A percentile compares a stretch with the other conserved stretches of the same genome.
Evolutionary conservation across 1,140 invertebrate genomes (phyloP).

Genomic region (Ooceraea biroi): DNA sequence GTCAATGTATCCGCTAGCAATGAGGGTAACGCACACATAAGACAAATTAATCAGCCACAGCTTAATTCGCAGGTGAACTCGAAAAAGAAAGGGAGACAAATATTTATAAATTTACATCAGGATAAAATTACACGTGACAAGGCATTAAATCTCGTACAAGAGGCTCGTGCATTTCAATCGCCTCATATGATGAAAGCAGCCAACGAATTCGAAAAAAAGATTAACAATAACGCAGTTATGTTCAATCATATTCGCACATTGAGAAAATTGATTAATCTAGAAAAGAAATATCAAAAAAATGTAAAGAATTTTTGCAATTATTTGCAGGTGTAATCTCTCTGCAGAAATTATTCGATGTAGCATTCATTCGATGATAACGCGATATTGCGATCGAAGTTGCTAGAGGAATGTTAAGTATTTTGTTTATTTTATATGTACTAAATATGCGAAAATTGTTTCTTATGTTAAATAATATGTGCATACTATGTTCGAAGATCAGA

Average conservation of each 20-base stretch:
- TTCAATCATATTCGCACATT: constrained; percentile 47
- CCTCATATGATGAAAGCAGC: constrained; percentile 58
- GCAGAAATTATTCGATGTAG: not conserved
- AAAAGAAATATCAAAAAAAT: constrained; percentile 28
- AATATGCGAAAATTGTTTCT: not conserved
- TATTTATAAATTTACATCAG: too few species aligned
- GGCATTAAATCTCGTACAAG: constrained; percentile 18
- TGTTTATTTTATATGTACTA: not conserved
- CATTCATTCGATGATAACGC: not conserved
- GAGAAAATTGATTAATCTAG: constrained; percentile 49
- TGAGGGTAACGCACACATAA: not conserved
- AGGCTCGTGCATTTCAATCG: constrained; percentile 34
- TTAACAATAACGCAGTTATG: constrained; percentile 40
- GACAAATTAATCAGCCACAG: too few species aligned
- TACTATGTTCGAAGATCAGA: not conserved
- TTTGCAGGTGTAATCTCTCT: not conserved
- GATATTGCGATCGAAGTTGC: not conserved
- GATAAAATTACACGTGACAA: not conserved
- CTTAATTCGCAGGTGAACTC: too few species aligned
- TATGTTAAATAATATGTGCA: not conserved
- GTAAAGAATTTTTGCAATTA: not conserved
- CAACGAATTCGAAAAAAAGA: constrained; percentile 38
- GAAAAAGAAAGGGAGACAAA: not conserved
- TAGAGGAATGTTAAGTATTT: not conserved
- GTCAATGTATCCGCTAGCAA: not conserved